Percentiles rank a stretch among this genome's conserved stretches.
phyloP scores from a whole-genome alignment of 64 coral and sea anemone species.

The Exaiptasia diaphana region DNA sequence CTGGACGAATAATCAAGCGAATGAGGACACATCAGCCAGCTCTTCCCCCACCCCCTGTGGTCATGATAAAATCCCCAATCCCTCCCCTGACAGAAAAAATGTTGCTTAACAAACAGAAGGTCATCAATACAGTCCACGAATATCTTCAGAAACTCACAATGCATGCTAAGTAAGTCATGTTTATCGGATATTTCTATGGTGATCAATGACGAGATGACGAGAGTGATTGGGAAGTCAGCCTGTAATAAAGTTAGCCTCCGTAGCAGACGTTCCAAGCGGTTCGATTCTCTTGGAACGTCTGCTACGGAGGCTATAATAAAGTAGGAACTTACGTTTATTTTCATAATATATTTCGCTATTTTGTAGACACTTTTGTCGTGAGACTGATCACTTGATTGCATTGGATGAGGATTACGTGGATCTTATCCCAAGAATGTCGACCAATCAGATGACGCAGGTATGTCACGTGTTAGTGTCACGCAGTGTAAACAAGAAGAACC shows the following conservation, averaged over 20 bases:
- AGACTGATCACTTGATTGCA: conserved; percentile 62
- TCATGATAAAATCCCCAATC: conserved; percentile 37
- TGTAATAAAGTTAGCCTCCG: too few relatives aligned
- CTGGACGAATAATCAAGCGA: conserved; percentile 70
- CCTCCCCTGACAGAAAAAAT: conserved; percentile 65
- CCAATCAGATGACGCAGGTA: conserved; percentile 82
- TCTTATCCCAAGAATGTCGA: conserved; percentile 56
- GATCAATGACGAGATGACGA: not conserved
- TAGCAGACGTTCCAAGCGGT: too few relatives aligned
- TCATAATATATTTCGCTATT: not conserved
- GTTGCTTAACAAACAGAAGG: conserved; percentile 74
- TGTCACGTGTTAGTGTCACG: too few relatives aligned
- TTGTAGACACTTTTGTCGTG: conserved; percentile 69
- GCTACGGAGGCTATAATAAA: too few relatives aligned
- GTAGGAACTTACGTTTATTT: too few relatives aligned
- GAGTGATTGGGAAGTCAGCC: not conserved
- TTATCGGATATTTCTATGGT: not conserved
- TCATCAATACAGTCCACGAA: conserved; percentile 58
- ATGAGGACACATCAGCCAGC: conserved; percentile 69
- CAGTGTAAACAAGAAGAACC: too few relatives aligned
- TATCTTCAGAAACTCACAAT: conserved; percentile 62
- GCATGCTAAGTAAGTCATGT: conserved; percentile 64
- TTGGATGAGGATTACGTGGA: conserved; percentile 87
- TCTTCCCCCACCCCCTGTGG: conserved; percentile 67
- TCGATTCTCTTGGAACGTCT: too few relatives aligned